Conservation (phyloP, 2,113 vertebrate species). For the Chaetura pelagica region DNA sequence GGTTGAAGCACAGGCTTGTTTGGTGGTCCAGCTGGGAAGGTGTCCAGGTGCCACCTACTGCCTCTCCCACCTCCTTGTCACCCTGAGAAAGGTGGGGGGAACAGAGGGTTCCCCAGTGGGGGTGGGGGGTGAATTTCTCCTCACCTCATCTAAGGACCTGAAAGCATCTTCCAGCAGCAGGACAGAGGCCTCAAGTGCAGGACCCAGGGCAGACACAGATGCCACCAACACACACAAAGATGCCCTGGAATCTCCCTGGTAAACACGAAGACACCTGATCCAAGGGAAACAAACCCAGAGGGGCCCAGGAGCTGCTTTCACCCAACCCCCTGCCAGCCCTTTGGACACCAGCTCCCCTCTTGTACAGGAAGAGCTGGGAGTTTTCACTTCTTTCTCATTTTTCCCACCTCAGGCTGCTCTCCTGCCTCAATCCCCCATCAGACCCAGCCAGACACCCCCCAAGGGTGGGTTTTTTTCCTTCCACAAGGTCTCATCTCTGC, state of each 20-base stretch:
- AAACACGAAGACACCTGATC: neutral
- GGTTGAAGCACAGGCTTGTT: neutral
- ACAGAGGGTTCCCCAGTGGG: too few species aligned
- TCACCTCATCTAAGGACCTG: neutral
- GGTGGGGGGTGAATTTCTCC: too few species aligned
- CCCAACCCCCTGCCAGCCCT: neutral
- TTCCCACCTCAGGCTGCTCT: too few species aligned
- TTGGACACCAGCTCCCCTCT: neutral
- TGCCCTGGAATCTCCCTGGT: neutral
- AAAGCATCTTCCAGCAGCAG: neutral
- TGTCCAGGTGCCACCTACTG: neutral
- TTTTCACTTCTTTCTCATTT: neutral
- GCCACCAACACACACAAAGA: neutral
- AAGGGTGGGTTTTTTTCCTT: neutral
- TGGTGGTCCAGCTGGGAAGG: neutral
- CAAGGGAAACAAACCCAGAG: neutral
- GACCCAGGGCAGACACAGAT: neutral
- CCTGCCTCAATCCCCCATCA: neutral
- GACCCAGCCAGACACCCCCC: accelerated
- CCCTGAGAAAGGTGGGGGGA: too few species aligned
- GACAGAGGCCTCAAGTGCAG: neutral
- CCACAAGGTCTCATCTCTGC: neutral
- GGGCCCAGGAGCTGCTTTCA: neutral
- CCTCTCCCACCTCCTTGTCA: neutral
- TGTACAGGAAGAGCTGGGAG: neutral